phyloP scores from a whole-genome alignment of 2,888 invertebrate genomes.

The Dinocampus coccinellae region DNA sequence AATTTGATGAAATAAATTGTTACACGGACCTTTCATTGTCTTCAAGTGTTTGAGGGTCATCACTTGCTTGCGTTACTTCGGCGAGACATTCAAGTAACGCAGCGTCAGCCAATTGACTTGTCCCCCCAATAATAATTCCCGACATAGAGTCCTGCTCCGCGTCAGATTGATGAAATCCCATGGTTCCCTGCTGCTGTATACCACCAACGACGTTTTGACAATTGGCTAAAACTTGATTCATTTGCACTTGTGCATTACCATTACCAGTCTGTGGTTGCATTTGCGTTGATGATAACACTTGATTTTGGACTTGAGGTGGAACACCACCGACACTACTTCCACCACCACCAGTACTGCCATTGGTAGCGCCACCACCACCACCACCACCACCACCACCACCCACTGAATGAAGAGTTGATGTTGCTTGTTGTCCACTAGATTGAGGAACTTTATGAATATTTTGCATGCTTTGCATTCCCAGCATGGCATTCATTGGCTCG shows the following conservation, averaged over 20 bases:
- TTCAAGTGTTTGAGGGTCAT: slow-evolving; percentile 67
- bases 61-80: slow-evolving; percentile 66
- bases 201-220: slow-evolving; percentile 58
- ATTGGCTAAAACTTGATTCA: slow-evolving; percentile 57
- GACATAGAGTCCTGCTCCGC: slow-evolving; percentile 56
- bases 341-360: slow-evolving; percentile 42
- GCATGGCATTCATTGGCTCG: slow-evolving; percentile 61
- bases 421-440: slow-evolving; percentile 51
- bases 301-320: slow-evolving; percentile 62
- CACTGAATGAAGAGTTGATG: slow-evolving; percentile 54
- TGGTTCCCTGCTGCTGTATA: slow-evolving; percentile 27
- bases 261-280: slow-evolving; percentile 68
- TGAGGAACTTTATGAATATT: slow-evolving; percentile 67
- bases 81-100: slow-evolving; percentile 67
- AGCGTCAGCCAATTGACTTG: slow-evolving; percentile 58
- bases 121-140: slow-evolving; percentile 55
- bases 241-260: slow-evolving; percentile 54
- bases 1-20: slow-evolving; percentile 26
- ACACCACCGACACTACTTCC: slow-evolving; percentile 28
- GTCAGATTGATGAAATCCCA: slow-evolving; percentile 53
- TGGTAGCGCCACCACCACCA: not conserved
- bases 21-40: slow-evolving; percentile 70
- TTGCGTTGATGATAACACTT: slow-evolving; percentile 69
- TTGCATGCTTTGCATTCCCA: slow-evolving; percentile 62
- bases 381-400: slow-evolving; percentile 43